phyloP scores from a whole-genome alignment of 2,113 vertebrate species.

The Neomonachus schauinslandi region DNA sequence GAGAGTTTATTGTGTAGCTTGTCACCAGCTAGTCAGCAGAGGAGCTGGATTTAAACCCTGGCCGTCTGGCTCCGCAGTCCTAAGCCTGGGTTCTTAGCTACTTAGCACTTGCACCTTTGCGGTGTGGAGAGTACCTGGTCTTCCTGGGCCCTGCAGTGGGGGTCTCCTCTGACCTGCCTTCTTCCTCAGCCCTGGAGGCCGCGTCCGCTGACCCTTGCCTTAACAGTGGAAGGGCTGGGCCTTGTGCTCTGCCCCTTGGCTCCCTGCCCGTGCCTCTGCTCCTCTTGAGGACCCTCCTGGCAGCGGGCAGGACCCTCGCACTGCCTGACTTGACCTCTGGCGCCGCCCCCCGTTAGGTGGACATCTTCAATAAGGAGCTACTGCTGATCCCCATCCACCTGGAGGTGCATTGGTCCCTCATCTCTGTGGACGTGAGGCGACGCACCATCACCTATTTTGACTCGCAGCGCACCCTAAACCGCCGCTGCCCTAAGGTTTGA shows the following conservation, averaged over 20 bases:
- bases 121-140: not conserved
- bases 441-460: slow-evolving; percentile 95
- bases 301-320: not conserved
- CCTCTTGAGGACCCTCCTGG: not conserved
- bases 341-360: slow-evolving; percentile 86
- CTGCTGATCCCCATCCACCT: slow-evolving; percentile 95
- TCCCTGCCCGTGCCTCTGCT: not conserved
- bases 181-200: not conserved
- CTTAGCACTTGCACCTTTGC: not conserved
- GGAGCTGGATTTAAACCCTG: not conserved
- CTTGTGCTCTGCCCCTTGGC: not conserved
- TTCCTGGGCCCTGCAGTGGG: not conserved
- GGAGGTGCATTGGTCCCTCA: slow-evolving; percentile 96
- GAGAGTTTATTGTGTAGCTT: not conserved
- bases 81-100: not conserved
- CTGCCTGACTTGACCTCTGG: not conserved
- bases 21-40: not conserved
- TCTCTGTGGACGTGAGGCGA: slow-evolving; percentile 92
- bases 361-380: slow-evolving; percentile 96
- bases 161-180: not conserved
- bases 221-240: not conserved
- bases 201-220: not conserved
- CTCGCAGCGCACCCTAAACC: slow-evolving; percentile 95
- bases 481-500: slow-evolving; percentile 94
- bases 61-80: not conserved